Base-by-base conservation (phyloP, 2,888 invertebrate species). In the Hirudinaria manillensis region DNA sequence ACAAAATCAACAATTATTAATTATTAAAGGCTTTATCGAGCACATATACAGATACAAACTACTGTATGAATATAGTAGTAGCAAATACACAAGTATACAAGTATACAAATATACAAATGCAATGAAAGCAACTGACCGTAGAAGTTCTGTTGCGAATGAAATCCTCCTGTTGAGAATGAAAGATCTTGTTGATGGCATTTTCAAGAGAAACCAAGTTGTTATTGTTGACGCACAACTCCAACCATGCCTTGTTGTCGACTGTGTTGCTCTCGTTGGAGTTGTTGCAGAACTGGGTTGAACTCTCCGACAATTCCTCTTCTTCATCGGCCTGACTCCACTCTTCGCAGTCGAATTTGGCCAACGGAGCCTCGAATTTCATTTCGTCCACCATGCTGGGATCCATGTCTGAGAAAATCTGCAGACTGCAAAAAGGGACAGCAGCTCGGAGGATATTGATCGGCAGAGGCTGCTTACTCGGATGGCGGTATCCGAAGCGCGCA, bases 301-400 rank as follows among this genome's bases (percentile, higher is more conserved):
- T 68, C 19, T 61, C 61, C 1, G 61, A 27, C 29, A 24, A 2
- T n/a, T 32, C 68, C 1, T 68, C 68, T 13, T 68, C 68, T 34
- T 87, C 87, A 78, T 84, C 83, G 80, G 87, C 87, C 81, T 91
- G 91, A 78, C 89, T 89, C 90, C 91, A 91, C 85, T 94, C 94
- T 78, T 86, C 86, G 56, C 82, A 82, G 86, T 95, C 95, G 87
- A 94, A 93, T 88, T 93, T 92, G 82, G 96, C 96, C 87, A 97
- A 89, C 83, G 96, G 96, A 88, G 96, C 96, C 89, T 95, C 94
- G 89, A 95, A 94, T 89, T 94, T 93, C 86, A 96, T 90, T 90
- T 68, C 68, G 68, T 96, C 96, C 89, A 94, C 93, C 93, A 95
- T 95, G 89, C 93, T 86, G 1, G 61, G 29, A 16, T 61, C 61